These are phyloP conservation scores for Himalopsyche kuldschensis DNA, from an alignment of 2,888 invertebrate genomes.

Conservation along the genomic window DNA sequence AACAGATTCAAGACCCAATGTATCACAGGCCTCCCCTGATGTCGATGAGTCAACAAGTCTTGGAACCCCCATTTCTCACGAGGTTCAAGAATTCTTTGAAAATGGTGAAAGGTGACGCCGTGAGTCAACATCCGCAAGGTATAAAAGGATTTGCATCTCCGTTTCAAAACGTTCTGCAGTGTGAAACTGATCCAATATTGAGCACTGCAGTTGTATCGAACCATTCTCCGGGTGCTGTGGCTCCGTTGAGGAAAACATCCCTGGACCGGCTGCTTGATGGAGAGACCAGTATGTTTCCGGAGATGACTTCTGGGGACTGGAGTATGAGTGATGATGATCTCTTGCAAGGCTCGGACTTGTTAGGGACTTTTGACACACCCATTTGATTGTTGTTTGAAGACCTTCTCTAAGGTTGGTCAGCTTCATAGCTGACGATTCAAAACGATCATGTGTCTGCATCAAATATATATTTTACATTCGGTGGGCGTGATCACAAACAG, in stretches of 20 bases:
- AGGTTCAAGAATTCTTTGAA: neutral
- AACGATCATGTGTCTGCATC: neutral
- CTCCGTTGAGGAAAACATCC: neutral
- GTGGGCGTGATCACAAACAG: neutral
- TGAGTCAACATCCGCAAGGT: neutral
- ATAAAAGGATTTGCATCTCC: neutral
- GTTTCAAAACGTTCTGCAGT: conserved; percentile 12
- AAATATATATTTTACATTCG: neutral
- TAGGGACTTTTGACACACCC: conserved; percentile 28
- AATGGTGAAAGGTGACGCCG: neutral
- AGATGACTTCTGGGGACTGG: conserved; percentile 26
- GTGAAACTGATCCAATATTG: conserved; percentile 30
- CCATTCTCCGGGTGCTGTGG: neutral
- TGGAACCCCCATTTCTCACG: neutral
- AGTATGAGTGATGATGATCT: conserved; percentile 19
- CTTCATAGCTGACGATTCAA: neutral
- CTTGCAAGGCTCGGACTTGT: conserved; percentile 19
- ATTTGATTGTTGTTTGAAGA: conserved; percentile 38
- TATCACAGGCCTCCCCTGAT: neutral
- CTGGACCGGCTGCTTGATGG: conserved; percentile 16
- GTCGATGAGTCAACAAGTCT: neutral
- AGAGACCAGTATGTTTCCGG: conserved; percentile 24
- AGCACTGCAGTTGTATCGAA: conserved; percentile 8
- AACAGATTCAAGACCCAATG: neutral
- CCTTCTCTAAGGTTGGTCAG: conserved; percentile 21